These are phyloP conservation scores for Enteromius paludinosus DNA, from an alignment of 2,797 vertebrate species.

Conservation along the genomic window DNA sequence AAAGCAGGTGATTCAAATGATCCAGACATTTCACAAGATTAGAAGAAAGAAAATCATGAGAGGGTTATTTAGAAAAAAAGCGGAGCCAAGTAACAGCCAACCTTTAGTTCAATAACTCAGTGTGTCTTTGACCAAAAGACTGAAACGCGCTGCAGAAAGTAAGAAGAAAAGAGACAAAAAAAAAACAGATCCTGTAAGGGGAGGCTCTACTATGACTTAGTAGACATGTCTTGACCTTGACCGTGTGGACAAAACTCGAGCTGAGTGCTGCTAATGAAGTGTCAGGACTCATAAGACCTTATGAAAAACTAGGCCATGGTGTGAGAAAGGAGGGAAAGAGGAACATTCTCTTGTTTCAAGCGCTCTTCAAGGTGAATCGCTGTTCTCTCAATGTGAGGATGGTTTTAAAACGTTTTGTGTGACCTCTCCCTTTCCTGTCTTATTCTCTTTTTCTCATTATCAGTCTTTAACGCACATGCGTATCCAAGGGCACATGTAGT, in stretches of 20 bases:
- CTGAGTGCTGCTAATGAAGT: constrained; percentile 59
- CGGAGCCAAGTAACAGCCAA: neutral
- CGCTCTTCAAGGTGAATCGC: constrained; percentile 55
- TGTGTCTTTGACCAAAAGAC: constrained; percentile 2
- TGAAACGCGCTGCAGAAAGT: constrained; percentile 1
- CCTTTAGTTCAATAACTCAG: constrained; percentile 8
- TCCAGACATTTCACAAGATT: constrained; percentile 50
- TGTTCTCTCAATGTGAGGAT: neutral
- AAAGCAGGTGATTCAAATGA: constrained; percentile 48
- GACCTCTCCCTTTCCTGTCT: constrained; percentile 19
- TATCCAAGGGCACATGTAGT: constrained; percentile 23
- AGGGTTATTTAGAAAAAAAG: constrained; percentile 36
- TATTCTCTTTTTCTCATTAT: constrained; percentile 16
- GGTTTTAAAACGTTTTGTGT: constrained; percentile 16
- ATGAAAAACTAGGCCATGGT: constrained; percentile 52
- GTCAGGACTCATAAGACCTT: constrained; percentile 61
- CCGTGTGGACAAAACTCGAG: constrained; percentile 54
- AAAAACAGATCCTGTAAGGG: constrained; percentile 7
- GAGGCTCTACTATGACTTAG: constrained; percentile 34
- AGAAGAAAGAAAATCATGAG: constrained; percentile 26
- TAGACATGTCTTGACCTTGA: constrained; percentile 59
- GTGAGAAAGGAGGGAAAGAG: constrained; percentile 31
- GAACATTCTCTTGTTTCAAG: constrained; percentile 38
- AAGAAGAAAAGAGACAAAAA: constrained; percentile 13
- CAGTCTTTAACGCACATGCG: neutral